Percentiles rank a stretch among this genome's conserved stretches.
Evolutionary conservation across 2,888 invertebrate genomes (phyloP).

Genomic region (Agrotis segetum): DNA sequence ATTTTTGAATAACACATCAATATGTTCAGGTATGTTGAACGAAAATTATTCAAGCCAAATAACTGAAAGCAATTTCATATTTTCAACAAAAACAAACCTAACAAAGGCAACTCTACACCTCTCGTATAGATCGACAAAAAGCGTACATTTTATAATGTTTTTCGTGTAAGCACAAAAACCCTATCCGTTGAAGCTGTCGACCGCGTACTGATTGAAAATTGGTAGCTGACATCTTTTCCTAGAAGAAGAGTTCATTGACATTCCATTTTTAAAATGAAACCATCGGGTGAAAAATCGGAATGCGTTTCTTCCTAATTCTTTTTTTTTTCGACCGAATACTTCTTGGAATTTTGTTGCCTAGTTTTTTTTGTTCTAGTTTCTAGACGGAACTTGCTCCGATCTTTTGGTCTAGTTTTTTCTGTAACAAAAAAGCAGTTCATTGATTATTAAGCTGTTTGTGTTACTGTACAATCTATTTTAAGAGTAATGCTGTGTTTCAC

Average conservation of each 20-base stretch:
- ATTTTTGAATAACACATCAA: too few relatives aligned
- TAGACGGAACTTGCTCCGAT: conserved; percentile 19
- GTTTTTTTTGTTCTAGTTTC: conserved; percentile 25
- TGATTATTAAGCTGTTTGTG: conserved; percentile 36
- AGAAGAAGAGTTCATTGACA: conserved; percentile 76
- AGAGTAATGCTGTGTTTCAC: conserved; percentile 1
- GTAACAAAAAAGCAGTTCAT: conserved; percentile 14
- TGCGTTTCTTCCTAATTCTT: conserved; percentile 6
- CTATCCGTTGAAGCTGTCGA: conserved; percentile 67
- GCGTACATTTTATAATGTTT: conserved; percentile 76
- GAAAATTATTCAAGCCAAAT: neutral
- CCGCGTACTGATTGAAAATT: conserved; percentile 79
- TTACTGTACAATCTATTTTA: conserved; percentile 20
- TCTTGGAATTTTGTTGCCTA: conserved; percentile 8
- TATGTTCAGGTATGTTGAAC: neutral
- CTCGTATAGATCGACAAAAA: conserved; percentile 70
- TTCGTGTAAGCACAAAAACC: conserved; percentile 78
- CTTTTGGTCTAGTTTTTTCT: conserved; percentile 20
- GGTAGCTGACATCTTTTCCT: conserved; percentile 74
- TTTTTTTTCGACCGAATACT: neutral
- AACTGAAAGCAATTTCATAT: conserved; percentile 5
- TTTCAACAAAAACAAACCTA: conserved; percentile 21
- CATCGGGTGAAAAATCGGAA: conserved; percentile 30
- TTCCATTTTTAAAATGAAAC: conserved; percentile 34
- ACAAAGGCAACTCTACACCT: conserved; percentile 59